Base-by-base conservation (phyloP, 2,888 invertebrate genomes). In the Teinopalpus imperialis region DNA sequence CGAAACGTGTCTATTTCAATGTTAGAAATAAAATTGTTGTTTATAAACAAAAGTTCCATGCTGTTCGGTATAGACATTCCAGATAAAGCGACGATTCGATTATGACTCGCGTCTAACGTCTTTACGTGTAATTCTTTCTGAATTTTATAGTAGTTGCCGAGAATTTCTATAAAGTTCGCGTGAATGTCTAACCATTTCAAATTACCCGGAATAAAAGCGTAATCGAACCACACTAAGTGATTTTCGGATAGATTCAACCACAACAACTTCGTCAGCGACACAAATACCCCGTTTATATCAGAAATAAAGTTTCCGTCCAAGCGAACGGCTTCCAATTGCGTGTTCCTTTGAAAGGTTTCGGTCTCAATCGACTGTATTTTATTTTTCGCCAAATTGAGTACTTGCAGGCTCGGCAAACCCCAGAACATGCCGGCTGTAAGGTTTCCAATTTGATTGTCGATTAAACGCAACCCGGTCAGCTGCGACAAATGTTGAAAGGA, bases 191-290 rank as follows among this genome's bases (percentile, higher is more conserved):
- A 81, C 95, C 96, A 96, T 77, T 95, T 95, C 31, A 97, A 89
- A 72, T 94, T 95, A 50, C 93, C 93, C 4, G 97, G 97, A 58
- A 97, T 93, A 66, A 97, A 95, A 14, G 97, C 96, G 75, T 95
- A 97, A 79, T 97, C 97, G 82, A 97, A 97, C 95, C 96, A 96
- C 23, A 95, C 94, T 66, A 97, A 90, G 81, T 95, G 95, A 85
- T 97, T 97, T 81, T 96, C 95, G 26, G 96, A 96, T 44, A 97
- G 90, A 87, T 97, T 97, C 48, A 97, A 83, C 94, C 97, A 94
- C 66, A 96, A 85, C 49, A 97, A 89, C 61, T 94, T 94, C 27
- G 94, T 93, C 52, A 97, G 87, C 43, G 95, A 94, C 39, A 96
- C 94, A 74, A 97, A 95, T 53, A 96, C 94, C 5, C 96, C 96